Conservation (phyloP, 1,140 invertebrate species). For the Drosophila insularis region DNA sequence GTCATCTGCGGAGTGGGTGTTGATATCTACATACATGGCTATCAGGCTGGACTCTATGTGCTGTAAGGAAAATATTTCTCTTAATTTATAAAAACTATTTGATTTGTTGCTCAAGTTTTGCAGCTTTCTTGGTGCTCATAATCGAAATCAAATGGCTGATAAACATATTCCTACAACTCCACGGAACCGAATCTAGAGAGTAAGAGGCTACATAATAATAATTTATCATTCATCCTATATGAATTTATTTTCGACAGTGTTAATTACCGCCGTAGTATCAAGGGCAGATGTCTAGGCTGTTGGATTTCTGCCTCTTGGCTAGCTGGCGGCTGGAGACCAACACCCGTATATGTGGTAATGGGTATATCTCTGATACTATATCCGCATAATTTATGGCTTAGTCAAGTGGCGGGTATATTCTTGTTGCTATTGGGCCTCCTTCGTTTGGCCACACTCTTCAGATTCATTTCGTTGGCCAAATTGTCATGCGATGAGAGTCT, state of each 20-base stretch:
- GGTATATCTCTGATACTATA: constrained; percentile 70
- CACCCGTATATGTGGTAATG: constrained; percentile 68
- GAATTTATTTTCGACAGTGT: constrained; percentile 39
- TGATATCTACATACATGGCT: constrained; percentile 76
- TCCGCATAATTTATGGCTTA: constrained; percentile 80
- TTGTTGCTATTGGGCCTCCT: constrained; percentile 67
- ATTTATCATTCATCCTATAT: background rate
- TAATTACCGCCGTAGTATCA: constrained; percentile 48
- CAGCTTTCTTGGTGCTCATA: constrained; percentile 70
- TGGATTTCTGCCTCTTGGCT: constrained; percentile 53
- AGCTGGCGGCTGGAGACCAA: constrained; percentile 68
- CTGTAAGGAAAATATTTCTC: constrained; percentile 57
- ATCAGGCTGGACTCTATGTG: constrained; percentile 72
- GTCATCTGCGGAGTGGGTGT: constrained; percentile 79
- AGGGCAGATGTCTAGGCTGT: constrained; percentile 53
- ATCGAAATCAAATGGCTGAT: constrained; percentile 81
- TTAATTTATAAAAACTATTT: constrained; percentile 36
- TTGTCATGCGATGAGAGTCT: constrained; percentile 67
- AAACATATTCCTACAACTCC: constrained; percentile 73
- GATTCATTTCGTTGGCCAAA: constrained; percentile 37
- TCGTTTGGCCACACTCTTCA: constrained; percentile 64
- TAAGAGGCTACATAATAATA: constrained; percentile 49
- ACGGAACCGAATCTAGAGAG: constrained; percentile 49
- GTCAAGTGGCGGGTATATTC: constrained; percentile 77
- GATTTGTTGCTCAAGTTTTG: constrained; percentile 61